Conservation (phyloP, 2,797 vertebrate genomes). For the Scyliorhinus canicula region DNA sequence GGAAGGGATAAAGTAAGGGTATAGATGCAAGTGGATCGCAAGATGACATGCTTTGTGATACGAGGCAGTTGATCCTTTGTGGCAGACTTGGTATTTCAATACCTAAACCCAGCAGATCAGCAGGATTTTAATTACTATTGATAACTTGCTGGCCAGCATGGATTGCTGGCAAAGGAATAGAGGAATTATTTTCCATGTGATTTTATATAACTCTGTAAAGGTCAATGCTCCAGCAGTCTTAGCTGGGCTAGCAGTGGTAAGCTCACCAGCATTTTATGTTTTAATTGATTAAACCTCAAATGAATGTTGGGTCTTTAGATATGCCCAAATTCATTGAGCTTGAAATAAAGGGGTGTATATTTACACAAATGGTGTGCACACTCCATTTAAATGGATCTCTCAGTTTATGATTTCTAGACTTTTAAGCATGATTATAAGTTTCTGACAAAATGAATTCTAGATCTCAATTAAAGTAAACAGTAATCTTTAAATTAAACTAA, state of each 20-base stretch:
- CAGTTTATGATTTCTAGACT: no score
- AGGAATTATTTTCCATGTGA: background rate
- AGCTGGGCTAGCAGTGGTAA: background rate
- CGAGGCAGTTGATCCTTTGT: background rate
- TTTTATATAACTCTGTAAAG: background rate
- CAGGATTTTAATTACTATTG: constrained; percentile 6
- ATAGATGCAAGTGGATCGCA: background rate
- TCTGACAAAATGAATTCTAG: no score
- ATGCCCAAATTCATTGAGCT: no score
- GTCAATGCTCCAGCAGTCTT: background rate
- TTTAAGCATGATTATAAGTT: no score
- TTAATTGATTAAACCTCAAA: background rate
- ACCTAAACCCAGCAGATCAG: background rate
- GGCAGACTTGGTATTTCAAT: background rate
- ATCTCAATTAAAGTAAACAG: no score
- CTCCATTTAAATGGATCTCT: no score
- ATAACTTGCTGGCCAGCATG: background rate
- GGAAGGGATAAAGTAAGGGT: background rate
- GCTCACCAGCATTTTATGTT: background rate
- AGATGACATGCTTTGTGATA: background rate
- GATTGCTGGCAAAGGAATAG: background rate
- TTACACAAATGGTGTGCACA: no score
- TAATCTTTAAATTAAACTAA: background rate
- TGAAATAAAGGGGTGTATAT: no score
- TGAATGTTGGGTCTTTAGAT: background rate